These are phyloP conservation scores for Catonia carolina DNA, from an alignment of 2,888 invertebrate genomes.

Conservation along the genomic window DNA sequence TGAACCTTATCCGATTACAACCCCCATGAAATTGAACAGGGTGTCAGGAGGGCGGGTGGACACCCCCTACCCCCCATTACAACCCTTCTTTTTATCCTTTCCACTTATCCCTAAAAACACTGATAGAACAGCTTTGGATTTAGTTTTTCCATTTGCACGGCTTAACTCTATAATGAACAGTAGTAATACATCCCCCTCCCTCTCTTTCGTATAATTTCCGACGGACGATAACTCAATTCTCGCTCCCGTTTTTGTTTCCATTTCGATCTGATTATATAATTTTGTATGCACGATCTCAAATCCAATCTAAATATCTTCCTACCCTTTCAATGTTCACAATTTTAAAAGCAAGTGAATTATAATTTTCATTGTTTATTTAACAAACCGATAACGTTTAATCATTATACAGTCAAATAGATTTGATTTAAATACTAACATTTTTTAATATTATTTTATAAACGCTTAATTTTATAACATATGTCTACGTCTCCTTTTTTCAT, in stretches of 20 bases:
- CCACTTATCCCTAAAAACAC: too few species aligned
- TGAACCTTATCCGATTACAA: conserved; percentile 10
- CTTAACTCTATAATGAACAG: conserved; percentile 8
- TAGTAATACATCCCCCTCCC: background rate
- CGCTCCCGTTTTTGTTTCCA: background rate
- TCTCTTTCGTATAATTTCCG: background rate
- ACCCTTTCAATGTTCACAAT: background rate
- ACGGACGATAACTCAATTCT: background rate
- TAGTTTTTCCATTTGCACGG: conserved; percentile 7
- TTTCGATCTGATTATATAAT: background rate
- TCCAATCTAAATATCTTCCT: background rate
- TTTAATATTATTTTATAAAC: too few species aligned
- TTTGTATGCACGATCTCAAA: too few species aligned
- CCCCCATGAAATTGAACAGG: background rate
- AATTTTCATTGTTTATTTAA: too few species aligned
- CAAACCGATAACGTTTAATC: too few species aligned
- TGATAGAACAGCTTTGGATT: too few species aligned
- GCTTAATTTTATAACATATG: too few species aligned
- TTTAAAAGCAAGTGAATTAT: background rate
- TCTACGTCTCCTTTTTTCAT: too few species aligned
- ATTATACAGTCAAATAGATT: background rate
- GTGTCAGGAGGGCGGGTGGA: too few species aligned
- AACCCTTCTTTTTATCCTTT: too few species aligned
- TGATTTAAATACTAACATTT: too few species aligned
- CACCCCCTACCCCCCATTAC: too few species aligned